Conservation (phyloP, 2,888 invertebrate species). For the Notodonta dromedarius region DNA sequence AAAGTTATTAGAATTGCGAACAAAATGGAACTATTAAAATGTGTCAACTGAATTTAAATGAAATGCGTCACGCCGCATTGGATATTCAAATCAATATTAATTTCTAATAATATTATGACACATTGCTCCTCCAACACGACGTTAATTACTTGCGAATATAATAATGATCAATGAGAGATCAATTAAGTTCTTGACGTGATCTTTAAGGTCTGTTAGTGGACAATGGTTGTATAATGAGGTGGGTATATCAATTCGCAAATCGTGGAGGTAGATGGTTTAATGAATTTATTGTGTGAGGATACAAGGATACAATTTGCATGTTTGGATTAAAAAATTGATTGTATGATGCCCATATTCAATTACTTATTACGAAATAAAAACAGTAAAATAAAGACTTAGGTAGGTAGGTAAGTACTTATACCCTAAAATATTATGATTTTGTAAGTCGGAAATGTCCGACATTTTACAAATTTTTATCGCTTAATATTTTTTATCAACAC, state of each 20-base stretch:
- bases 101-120: slow-evolving; percentile 39
- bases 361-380: too few species aligned
- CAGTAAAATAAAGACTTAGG: too few species aligned
- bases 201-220: slow-evolving; percentile 28
- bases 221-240: background rate
- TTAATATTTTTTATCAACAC: too few species aligned
- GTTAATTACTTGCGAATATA: slow-evolving; percentile 34
- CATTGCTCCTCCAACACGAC: slow-evolving; percentile 27
- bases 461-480: too few species aligned
- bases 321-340: background rate
- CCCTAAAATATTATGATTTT: too few species aligned
- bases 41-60: slow-evolving; percentile 1
- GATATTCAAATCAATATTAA: slow-evolving; percentile 28
- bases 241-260: background rate
- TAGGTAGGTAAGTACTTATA: too few species aligned
- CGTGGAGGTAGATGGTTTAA: background rate
- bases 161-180: slow-evolving; percentile 12
- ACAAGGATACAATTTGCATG: background rate
- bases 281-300: slow-evolving; percentile 1
- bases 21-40: background rate
- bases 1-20: background rate
- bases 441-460: too few species aligned
- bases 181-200: slow-evolving; percentile 15
- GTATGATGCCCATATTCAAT: too few species aligned
- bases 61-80: slow-evolving; percentile 8